phyloP scores from a whole-genome alignment of 2,888 invertebrate genomes.

The Cephus sareptanus region DNA sequence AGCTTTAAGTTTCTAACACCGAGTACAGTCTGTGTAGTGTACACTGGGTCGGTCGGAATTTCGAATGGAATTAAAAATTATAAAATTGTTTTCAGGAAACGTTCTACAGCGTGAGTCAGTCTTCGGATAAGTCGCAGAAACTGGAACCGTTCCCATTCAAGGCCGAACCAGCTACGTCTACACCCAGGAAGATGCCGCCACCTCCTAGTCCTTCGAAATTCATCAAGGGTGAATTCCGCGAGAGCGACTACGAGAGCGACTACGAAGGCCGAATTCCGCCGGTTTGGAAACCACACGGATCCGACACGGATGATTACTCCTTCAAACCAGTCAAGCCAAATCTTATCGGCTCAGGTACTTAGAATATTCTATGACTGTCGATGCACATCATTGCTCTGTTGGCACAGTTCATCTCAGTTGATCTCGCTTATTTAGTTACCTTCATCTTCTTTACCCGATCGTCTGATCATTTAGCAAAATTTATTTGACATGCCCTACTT shows the following conservation, averaged over 20 bases:
- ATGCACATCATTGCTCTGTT: too few species aligned
- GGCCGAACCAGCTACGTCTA: slow-evolving; percentile 60
- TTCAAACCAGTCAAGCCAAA: slow-evolving; percentile 73
- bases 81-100: slow-evolving; percentile 67
- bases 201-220: slow-evolving; percentile 76
- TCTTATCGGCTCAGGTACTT: slow-evolving; percentile 43
- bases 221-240: slow-evolving; percentile 73
- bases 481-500: too few species aligned
- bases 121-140: slow-evolving; percentile 39
- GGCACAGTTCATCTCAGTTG: too few species aligned
- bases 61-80: slow-evolving; percentile 13
- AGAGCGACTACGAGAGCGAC: slow-evolving; percentile 80
- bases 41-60: too few species aligned
- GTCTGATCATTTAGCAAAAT: too few species aligned
- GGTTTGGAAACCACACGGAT: slow-evolving; percentile 71
- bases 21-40: too few species aligned
- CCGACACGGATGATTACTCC: slow-evolving; percentile 68
- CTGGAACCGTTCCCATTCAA: slow-evolving; percentile 67
- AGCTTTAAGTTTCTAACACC: too few species aligned
- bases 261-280: slow-evolving; percentile 74
- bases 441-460: too few species aligned
- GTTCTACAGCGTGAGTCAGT: slow-evolving; percentile 67
- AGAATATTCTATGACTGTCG: too few species aligned
- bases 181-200: slow-evolving; percentile 65
- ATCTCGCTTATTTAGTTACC: too few species aligned